phyloP scores from a whole-genome alignment of 2,113 vertebrate genomes.

The Phalacrocorax pelagicus region DNA sequence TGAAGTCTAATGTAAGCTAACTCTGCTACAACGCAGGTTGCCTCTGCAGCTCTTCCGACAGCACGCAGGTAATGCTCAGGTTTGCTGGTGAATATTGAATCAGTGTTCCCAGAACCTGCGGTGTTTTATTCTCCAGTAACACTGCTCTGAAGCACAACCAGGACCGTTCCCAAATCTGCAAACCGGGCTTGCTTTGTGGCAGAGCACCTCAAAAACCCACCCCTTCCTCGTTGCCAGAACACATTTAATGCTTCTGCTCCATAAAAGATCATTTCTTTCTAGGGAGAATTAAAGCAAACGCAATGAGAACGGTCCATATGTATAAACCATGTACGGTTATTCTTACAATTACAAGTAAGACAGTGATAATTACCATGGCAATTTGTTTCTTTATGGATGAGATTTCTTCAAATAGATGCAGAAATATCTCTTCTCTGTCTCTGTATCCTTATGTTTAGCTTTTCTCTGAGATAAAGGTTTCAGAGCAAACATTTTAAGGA shows the following conservation, averaged over 20 bases:
- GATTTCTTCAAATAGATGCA: slow-evolving; percentile 60
- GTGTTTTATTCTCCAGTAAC: accelerated
- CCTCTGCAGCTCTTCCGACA: accelerated
- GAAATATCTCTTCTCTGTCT: slow-evolving; percentile 52
- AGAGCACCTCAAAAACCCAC: neutral
- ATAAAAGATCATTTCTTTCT: slow-evolving; percentile 52
- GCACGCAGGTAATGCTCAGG: accelerated
- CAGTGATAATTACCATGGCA: slow-evolving; percentile 63
- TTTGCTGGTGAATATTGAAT: neutral
- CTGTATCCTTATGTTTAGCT: slow-evolving; percentile 57
- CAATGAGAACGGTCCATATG: slow-evolving; percentile 40
- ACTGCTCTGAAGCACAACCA: neutral
- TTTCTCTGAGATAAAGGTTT: slow-evolving; percentile 39
- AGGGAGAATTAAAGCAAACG: neutral
- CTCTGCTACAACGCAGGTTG: accelerated
- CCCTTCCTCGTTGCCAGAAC: slow-evolving; percentile 3
- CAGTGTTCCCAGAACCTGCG: accelerated
- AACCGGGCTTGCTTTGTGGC: neutral
- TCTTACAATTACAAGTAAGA: slow-evolving; percentile 44
- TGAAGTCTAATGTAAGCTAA: neutral
- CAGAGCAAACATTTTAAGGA: slow-evolving; percentile 52
- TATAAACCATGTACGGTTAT: slow-evolving; percentile 33
- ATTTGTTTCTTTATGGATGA: slow-evolving; percentile 70
- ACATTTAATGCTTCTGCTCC: slow-evolving; percentile 10
- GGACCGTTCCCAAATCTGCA: neutral